Percentiles rank a stretch among this genome's conserved stretches.
Evolutionary conservation across 1,140 invertebrate species (phyloP).

Genomic region (Ceratitis capitata): DNA sequence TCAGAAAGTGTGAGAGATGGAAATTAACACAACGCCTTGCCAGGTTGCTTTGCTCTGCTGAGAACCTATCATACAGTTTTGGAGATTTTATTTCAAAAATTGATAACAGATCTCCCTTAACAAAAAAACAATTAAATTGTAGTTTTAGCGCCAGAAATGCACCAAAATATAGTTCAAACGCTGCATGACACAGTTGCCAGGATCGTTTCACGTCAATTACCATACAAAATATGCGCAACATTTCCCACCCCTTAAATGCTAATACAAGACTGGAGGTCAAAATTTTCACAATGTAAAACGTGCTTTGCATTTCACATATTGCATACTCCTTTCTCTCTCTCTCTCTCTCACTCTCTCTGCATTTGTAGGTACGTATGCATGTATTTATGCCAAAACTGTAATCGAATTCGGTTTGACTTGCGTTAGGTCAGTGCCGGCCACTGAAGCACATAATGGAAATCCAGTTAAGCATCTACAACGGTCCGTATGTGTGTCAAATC

Average conservation of each 20-base stretch:
- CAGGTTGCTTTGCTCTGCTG: too few species aligned
- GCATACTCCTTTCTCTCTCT: too few species aligned
- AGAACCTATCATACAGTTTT: too few species aligned
- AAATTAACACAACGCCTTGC: too few species aligned
- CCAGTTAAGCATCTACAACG: neutral
- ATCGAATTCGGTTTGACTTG: neutral
- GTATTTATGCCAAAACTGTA: neutral
- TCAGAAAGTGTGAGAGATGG: too few species aligned
- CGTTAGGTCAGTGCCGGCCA: neutral
- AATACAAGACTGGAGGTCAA: neutral
- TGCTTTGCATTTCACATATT: neutral
- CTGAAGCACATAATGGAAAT: neutral
- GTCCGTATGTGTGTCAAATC: slow-evolving; percentile 3
- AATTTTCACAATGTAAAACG: neutral
- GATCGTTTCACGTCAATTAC: neutral
- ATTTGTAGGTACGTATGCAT: too few species aligned
- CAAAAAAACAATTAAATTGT: too few species aligned
- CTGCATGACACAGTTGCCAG: neutral
- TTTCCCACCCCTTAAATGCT: neutral
- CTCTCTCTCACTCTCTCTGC: too few species aligned
- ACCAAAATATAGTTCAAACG: too few species aligned
- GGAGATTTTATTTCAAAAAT: too few species aligned
- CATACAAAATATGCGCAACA: neutral
- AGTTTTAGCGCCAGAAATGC: neutral
- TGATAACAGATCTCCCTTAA: too few species aligned